These are phyloP conservation scores for Lampris megalopsis DNA, from an alignment of 2,113 vertebrate genomes.

Conservation along the genomic window DNA sequence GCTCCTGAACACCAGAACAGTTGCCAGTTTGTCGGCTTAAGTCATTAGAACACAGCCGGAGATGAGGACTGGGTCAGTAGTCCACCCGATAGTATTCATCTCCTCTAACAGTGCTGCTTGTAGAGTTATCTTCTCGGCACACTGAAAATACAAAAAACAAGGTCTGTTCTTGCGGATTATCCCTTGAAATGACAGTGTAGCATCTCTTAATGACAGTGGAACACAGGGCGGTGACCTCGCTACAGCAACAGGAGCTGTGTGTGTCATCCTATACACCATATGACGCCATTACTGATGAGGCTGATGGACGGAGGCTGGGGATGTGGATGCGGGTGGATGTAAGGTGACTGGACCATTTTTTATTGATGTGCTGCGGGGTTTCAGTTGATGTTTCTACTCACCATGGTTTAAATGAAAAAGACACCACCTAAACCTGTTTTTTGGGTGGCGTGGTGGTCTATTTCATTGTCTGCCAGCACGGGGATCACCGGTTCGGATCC, in stretches of 20 bases:
- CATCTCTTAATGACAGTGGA: constrained; percentile 35
- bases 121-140: constrained; percentile 43
- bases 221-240: constrained; percentile 30
- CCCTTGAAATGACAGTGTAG: constrained; percentile 34
- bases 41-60: constrained; percentile 11
- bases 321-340: constrained; percentile 9
- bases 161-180: constrained; percentile 47
- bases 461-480: no score
- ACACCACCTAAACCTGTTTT: no score
- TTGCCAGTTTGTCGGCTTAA: not conserved
- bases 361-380: constrained; percentile 1
- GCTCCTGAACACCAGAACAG: not conserved
- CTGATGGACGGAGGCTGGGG: constrained; percentile 11
- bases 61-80: constrained; percentile 43
- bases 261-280: constrained; percentile 30
- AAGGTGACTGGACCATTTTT: not conserved
- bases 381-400: not conserved
- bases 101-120: constrained; percentile 35
- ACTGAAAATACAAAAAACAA: constrained; percentile 36
- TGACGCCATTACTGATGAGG: constrained; percentile 16
- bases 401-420: no score
- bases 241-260: constrained; percentile 34
- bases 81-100: constrained; percentile 50
- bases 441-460: no score
- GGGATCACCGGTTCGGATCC: no score